phyloP scores from a whole-genome alignment of 1,140 invertebrate genomes.

The Drosophila tristis region DNA sequence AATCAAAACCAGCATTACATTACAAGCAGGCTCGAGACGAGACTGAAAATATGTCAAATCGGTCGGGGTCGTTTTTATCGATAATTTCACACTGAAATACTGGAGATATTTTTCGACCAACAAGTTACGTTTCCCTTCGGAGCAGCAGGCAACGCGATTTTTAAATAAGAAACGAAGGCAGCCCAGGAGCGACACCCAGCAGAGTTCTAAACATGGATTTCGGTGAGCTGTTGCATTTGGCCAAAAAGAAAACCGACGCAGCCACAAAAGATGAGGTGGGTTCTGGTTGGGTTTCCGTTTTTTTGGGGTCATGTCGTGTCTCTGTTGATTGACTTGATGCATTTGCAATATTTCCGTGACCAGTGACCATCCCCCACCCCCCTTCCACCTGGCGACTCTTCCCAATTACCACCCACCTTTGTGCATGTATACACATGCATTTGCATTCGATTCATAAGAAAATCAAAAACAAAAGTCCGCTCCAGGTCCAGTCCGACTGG shows the following conservation, averaged over 20 bases:
- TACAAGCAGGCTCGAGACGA: too few relatives aligned
- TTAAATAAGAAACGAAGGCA: background rate
- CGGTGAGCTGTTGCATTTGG: conserved; percentile 86
- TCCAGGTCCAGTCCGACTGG: background rate
- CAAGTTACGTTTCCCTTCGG: conserved; percentile 9
- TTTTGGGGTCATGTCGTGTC: background rate
- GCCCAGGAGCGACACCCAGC: background rate
- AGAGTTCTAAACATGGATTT: conserved; percentile 86
- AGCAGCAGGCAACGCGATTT: background rate
- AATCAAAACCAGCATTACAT: too few relatives aligned
- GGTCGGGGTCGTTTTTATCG: too few relatives aligned
- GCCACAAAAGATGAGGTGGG: conserved; percentile 84
- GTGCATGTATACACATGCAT: too few relatives aligned
- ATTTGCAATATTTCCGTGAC: too few relatives aligned
- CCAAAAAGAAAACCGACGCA: conserved; percentile 86
- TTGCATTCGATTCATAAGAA: background rate
- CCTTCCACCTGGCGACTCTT: too few relatives aligned
- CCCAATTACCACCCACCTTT: too few relatives aligned
- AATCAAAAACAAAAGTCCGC: background rate
- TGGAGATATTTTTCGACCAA: background rate
- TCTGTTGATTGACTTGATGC: background rate
- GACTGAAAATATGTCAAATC: too few relatives aligned
- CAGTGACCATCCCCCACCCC: too few relatives aligned
- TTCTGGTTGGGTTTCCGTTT: conserved; percentile 12
- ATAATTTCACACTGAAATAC: background rate